These are phyloP conservation scores for Thalassophryne amazonica DNA, from an alignment of 2,797 vertebrate genomes.

Conservation along the genomic window DNA sequence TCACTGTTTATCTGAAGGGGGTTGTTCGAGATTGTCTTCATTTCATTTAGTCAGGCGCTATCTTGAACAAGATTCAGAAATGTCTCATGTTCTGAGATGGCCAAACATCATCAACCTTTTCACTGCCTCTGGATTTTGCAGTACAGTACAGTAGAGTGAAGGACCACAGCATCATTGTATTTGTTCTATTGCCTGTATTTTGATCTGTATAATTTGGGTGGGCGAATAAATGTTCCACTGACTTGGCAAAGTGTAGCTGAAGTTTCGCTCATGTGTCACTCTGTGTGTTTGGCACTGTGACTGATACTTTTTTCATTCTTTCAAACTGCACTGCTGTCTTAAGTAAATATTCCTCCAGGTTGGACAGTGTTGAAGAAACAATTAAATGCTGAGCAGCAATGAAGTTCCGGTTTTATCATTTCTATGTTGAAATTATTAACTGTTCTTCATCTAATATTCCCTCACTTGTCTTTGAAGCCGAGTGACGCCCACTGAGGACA, in stretches of 20 bases:
- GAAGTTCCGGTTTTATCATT: conserved; percentile 34
- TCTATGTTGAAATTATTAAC: conserved; percentile 28
- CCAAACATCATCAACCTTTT: neutral
- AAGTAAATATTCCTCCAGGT: conserved; percentile 17
- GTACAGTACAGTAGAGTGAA: neutral
- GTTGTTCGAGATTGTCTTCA: neutral
- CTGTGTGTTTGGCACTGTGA: conserved; percentile 21
- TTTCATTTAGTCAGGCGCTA: neutral
- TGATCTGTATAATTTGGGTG: conserved; percentile 26
- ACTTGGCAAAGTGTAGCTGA: conserved; percentile 57
- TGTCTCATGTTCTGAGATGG: neutral
- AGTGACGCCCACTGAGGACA: conserved; percentile 37
- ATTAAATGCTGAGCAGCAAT: conserved; percentile 9
- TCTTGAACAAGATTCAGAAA: neutral
- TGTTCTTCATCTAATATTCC: conserved; percentile 34
- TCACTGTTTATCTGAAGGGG: too few species aligned
- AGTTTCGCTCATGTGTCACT: conserved; percentile 41
- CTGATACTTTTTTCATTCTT: conserved; percentile 27
- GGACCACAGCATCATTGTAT: conserved; percentile 1
- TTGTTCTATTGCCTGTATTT: neutral
- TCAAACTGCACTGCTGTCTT: conserved; percentile 29
- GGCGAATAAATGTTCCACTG: conserved; percentile 50
- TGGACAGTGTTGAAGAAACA: conserved; percentile 20
- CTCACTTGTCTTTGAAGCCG: conserved; percentile 53
- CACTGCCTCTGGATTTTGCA: neutral